Conservation (phyloP, 1,140 invertebrate genomes). For the Dufourea novaeangliae region DNA sequence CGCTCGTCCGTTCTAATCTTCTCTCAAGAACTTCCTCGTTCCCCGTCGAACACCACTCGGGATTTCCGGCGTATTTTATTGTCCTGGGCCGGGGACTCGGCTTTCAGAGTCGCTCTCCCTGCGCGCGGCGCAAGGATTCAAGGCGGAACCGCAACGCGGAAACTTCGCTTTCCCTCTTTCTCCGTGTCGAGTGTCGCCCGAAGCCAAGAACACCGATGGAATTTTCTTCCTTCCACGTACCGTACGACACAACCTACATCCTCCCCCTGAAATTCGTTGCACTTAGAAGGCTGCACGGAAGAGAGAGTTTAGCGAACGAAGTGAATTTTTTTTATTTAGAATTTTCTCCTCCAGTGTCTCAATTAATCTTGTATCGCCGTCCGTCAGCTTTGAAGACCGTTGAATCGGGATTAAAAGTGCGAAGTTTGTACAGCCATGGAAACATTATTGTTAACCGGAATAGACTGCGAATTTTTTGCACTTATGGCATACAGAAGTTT, state of each 20-base stretch:
- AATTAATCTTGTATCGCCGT: not conserved
- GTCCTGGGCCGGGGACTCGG: not conserved
- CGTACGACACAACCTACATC: too few relatives aligned
- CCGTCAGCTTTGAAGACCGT: too few relatives aligned
- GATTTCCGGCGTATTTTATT: slow-evolving; percentile 11
- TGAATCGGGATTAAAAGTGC: too few relatives aligned
- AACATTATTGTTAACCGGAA: too few relatives aligned
- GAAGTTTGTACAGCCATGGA: too few relatives aligned
- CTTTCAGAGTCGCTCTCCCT: not conserved
- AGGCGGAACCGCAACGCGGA: slow-evolving; percentile 2
- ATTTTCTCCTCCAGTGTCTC: not conserved
- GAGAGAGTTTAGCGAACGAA: not conserved
- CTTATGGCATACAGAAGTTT: too few relatives aligned
- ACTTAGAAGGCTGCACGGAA: not conserved
- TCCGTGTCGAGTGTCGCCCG: slow-evolving; percentile 14
- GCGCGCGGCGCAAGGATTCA: not conserved
- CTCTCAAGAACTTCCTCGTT: not conserved
- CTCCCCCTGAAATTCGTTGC: slow-evolving; percentile 1
- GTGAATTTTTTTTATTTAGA: slow-evolving; percentile 6
- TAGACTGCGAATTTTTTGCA: too few relatives aligned
- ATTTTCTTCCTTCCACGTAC: not conserved
- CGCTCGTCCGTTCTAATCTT: slow-evolving; percentile 4
- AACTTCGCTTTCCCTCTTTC: not conserved
- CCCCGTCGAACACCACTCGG: not conserved
- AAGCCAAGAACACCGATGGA: not conserved